A percentile compares a stretch with the other conserved stretches of the same genome.
phyloP scores from a whole-genome alignment of 2,888 invertebrate genomes.

The Trichogramma evanescens region DNA sequence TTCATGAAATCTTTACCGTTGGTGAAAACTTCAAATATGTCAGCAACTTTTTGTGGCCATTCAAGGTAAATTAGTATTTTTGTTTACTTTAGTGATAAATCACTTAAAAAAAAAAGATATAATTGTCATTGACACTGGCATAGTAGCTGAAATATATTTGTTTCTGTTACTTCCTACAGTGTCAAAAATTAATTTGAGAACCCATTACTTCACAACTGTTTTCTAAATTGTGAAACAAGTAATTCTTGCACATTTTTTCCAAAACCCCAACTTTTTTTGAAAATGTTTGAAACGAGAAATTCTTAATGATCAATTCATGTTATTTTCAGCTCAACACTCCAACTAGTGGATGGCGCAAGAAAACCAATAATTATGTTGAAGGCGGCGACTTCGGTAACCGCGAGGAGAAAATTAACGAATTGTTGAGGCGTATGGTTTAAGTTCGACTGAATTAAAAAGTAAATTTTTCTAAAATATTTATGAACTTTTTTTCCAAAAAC shows the following conservation, averaged over 20 bases:
- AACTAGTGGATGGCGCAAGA: conserved; percentile 98
- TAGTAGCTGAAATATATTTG: conserved; percentile 31
- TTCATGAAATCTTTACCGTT: conserved; percentile 90
- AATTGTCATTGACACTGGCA: conserved; percentile 40
- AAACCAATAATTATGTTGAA: conserved; percentile 98
- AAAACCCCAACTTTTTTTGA: neutral
- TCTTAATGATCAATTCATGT: too few species aligned
- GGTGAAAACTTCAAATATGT: conserved; percentile 83
- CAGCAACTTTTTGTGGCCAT: conserved; percentile 98
- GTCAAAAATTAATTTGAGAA: conserved; percentile 41
- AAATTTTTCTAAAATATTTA: too few species aligned
- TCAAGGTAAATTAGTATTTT: conserved; percentile 59
- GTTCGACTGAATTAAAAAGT: conserved; percentile 57
- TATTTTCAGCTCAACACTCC: conserved; percentile 86
- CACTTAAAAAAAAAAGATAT: neutral
- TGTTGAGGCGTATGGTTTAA: conserved; percentile 97
- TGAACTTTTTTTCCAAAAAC: too few species aligned
- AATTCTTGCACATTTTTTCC: conserved; percentile 33
- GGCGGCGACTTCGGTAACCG: conserved; percentile 99
- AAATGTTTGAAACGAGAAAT: neutral
- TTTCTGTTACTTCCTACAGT: conserved; percentile 40
- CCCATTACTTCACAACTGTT: conserved; percentile 20
- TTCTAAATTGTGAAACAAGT: conserved; percentile 24
- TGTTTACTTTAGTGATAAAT: neutral
- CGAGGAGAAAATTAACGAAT: conserved; percentile 93